Evolutionary conservation across 2,113 vertebrate genomes (phyloP).

Genomic region (Cavia aperea): DNA sequence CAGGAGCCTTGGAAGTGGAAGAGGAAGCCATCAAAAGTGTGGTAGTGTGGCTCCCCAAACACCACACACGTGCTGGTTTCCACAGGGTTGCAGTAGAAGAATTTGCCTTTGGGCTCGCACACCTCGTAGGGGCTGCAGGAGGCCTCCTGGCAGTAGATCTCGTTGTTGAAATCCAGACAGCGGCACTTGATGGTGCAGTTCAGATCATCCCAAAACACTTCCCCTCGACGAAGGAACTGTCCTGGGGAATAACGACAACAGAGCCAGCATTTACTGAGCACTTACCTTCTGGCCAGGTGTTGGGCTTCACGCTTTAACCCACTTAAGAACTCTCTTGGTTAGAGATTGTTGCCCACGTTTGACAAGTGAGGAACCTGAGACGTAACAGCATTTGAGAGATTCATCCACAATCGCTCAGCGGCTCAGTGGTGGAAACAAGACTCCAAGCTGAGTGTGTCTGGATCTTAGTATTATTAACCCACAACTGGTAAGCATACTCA

Average conservation of each 20-base stretch:
- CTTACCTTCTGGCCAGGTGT: neutral
- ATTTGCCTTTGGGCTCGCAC: slow-evolving; percentile 87
- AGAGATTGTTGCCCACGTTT: neutral
- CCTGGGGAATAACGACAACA: slow-evolving; percentile 77
- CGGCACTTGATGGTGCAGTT: slow-evolving; percentile 94
- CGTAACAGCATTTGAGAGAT: neutral
- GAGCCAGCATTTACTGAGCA: slow-evolving; percentile 28
- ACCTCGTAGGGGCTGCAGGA: slow-evolving; percentile 89
- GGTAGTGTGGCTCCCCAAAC: slow-evolving; percentile 97
- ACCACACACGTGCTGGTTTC: slow-evolving; percentile 97
- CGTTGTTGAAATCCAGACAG: slow-evolving; percentile 91
- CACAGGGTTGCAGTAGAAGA: slow-evolving; percentile 91
- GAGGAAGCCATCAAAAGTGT: slow-evolving; percentile 98
- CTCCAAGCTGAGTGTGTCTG: neutral
- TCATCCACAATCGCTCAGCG: neutral
- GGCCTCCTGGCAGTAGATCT: slow-evolving; percentile 89
- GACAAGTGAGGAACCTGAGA: neutral
- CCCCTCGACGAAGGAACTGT: slow-evolving; percentile 89
- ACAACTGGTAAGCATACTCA: neutral
- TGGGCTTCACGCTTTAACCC: neutral
- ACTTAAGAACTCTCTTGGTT: neutral
- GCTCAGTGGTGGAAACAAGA: neutral
- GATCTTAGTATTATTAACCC: neutral
- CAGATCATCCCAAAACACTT: slow-evolving; percentile 92
- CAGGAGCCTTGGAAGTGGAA: slow-evolving; percentile 99